Conservation (phyloP, 2,888 invertebrate genomes). For the Cotesia congregata region DNA sequence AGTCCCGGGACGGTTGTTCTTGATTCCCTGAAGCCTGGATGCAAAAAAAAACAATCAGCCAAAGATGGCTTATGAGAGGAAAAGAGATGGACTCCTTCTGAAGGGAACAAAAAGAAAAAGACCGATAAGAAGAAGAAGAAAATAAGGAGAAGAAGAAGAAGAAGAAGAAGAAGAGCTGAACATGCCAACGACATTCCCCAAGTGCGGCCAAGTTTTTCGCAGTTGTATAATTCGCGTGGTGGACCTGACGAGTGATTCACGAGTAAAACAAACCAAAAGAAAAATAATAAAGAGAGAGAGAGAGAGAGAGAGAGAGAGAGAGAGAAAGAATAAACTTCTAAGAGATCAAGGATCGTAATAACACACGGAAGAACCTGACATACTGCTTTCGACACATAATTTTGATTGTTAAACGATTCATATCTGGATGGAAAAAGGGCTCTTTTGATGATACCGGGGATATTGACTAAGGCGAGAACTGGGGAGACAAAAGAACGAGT, state of each 20-base stretch:
- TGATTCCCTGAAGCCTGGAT: constrained; percentile 47
- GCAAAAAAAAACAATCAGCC: constrained; percentile 47
- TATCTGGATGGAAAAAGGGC: constrained; percentile 25
- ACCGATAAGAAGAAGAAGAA: constrained; percentile 39
- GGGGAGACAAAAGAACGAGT: constrained; percentile 38
- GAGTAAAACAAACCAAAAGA: constrained; percentile 29
- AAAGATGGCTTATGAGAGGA: constrained; percentile 41
- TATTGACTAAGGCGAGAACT: constrained; percentile 30
- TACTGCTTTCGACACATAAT: constrained; percentile 23
- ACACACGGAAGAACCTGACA: constrained; percentile 22
- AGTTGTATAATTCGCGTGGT: constrained; percentile 46
- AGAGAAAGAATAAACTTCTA: constrained; percentile 34
- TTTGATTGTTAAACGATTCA: constrained; percentile 25
- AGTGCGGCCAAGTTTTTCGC: constrained; percentile 66
- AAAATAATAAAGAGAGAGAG: constrained; percentile 20
- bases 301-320: constrained; percentile 29
- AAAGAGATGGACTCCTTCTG: constrained; percentile 33
- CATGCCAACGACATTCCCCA: constrained; percentile 68
- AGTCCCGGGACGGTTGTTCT: constrained; percentile 52
- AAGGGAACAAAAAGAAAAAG: constrained; percentile 55
- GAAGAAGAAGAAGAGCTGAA: constrained; percentile 50
- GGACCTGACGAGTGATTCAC: constrained; percentile 60
- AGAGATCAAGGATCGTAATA: constrained; percentile 34
- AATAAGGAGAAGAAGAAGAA: constrained; percentile 54
- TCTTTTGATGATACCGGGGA: neutral